phyloP scores from a whole-genome alignment of 1,140 invertebrate genomes.

The Drosophila triauraria region DNA sequence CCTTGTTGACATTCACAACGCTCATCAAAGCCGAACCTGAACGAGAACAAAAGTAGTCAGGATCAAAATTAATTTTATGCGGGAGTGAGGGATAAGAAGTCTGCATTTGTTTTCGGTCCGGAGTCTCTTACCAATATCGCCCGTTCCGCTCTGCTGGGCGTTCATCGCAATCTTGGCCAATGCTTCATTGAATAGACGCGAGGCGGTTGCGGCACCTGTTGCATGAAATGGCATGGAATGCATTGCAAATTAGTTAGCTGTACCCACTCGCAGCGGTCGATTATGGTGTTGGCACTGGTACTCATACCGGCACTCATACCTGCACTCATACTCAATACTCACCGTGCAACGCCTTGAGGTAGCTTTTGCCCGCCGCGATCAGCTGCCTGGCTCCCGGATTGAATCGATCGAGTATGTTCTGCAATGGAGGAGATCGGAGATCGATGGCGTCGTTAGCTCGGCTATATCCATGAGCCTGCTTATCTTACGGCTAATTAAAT shows the following conservation, averaged over 20 bases:
- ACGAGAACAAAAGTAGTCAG: conserved; percentile 12
- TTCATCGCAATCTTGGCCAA: conserved; percentile 94
- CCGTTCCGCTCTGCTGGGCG: conserved; percentile 94
- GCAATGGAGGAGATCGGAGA: conserved; percentile 83
- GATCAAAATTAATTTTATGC: not conserved
- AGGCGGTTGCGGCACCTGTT: conserved; percentile 94
- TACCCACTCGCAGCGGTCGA: conserved; percentile 37
- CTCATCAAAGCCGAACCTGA: conserved; percentile 95
- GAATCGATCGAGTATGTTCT: conserved; percentile 98
- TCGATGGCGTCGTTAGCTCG: conserved; percentile 35
- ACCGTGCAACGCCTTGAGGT: conserved; percentile 96
- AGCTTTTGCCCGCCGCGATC: conserved; percentile 96
- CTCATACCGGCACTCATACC: conserved; percentile 78
- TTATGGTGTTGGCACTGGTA: conserved; percentile 19
- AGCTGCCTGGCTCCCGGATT: conserved; percentile 96
- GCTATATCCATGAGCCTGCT: conserved; percentile 19
- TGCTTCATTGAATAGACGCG: conserved; percentile 93
- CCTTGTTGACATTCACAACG: conserved; percentile 95
- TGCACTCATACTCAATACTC: conserved; percentile 90
- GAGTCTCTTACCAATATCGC: conserved; percentile 92
- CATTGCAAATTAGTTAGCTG: conserved; percentile 78
- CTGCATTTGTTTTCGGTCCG: not conserved
- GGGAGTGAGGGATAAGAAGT: not conserved
- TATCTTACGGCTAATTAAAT: conserved; percentile 53
- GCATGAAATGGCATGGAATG: conserved; percentile 69